A percentile compares a stretch with the other conserved stretches of the same genome.
Conservation (phyloP, 2,113 vertebrate genomes). For the Anarrhichthys ocellatus region DNA sequence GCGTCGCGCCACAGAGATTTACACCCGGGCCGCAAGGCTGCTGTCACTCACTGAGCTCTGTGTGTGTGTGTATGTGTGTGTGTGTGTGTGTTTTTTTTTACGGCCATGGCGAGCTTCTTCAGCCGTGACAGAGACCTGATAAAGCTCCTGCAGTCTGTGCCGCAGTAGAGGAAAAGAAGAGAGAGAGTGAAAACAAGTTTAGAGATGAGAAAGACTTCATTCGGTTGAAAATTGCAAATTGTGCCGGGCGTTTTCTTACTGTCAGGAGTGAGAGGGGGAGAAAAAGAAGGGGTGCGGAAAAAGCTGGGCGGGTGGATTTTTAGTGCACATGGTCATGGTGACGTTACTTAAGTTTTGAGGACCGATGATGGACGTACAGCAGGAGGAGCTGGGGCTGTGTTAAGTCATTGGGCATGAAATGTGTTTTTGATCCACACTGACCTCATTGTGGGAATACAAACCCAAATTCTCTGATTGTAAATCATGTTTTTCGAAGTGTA, state of each 20-base stretch:
- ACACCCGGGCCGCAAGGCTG: constrained; percentile 36
- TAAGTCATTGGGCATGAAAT: constrained; percentile 42
- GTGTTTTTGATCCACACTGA: constrained; percentile 75
- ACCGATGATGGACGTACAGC: constrained; percentile 35
- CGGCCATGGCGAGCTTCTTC: constrained; percentile 63
- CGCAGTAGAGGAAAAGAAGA: constrained; percentile 41
- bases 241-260: constrained; percentile 8
- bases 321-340: constrained; percentile 22
- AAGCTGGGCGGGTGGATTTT: constrained; percentile 12
- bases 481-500: constrained; percentile 68
- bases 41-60: constrained; percentile 58
- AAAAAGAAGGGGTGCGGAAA: not conserved
- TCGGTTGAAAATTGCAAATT: constrained; percentile 30
- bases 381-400: constrained; percentile 37
- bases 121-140: constrained; percentile 76
- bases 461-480: constrained; percentile 69
- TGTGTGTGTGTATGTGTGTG: not conserved
- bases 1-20: constrained; percentile 67
- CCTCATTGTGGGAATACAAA: constrained; percentile 73
- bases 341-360: constrained; percentile 49
- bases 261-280: not conserved
- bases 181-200: constrained; percentile 12
- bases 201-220: constrained; percentile 8
- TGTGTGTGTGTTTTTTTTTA: constrained; percentile 32
- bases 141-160: constrained; percentile 53